A percentile compares a stretch with the other conserved stretches of the same genome.
These are phyloP conservation scores for Mimachlamys varia DNA, from an alignment of 2,888 invertebrate species.

Conservation along the genomic window DNA sequence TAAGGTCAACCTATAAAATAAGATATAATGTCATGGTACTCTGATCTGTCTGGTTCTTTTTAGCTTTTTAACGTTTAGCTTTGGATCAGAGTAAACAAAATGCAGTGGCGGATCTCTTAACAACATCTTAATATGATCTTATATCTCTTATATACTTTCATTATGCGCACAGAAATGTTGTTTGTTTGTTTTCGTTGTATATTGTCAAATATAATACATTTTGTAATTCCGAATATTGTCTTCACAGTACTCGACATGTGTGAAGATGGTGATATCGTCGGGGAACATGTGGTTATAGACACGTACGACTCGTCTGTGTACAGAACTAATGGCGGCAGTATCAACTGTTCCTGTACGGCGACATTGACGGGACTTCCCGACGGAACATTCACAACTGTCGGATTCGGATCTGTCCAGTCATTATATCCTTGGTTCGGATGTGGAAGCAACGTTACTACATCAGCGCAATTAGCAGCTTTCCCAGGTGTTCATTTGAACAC, in stretches of 20 bases:
- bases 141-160: no score
- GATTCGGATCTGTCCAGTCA: background rate
- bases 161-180: no score
- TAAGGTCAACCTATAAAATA: no score
- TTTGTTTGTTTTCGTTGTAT: no score
- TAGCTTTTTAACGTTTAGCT: no score
- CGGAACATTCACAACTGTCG: background rate
- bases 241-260: background rate
- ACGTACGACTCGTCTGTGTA: background rate
- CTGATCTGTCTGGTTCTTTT: no score
- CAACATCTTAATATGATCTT: no score
- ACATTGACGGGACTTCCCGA: background rate
- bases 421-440: background rate
- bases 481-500: background rate
- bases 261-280: background rate
- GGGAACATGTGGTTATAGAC: background rate
- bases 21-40: no score
- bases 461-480: background rate
- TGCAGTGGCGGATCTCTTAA: no score
- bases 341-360: slow-evolving; percentile 5
- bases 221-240: no score
- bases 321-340: background rate
- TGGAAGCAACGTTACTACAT: background rate
- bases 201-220: no score
- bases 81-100: no score